Evolutionary conservation across 2,888 invertebrate species (phyloP).

Genomic region (Sinelater perroti): DNA sequence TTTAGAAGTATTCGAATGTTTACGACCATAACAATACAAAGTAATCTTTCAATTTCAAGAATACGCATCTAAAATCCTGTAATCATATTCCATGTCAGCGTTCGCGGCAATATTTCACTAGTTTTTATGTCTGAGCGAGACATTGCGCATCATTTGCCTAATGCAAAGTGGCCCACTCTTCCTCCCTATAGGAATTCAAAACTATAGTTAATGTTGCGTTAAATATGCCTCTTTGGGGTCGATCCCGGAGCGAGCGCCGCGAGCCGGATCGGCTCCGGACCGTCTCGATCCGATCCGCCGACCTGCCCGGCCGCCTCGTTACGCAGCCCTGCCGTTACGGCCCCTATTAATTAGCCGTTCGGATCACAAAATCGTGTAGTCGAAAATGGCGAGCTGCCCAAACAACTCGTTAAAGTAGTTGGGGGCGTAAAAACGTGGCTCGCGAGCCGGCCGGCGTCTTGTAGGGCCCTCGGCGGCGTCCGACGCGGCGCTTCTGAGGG

Average conservation of each 20-base stretch:
- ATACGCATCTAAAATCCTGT: constrained; percentile 55
- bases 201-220: constrained; percentile 60
- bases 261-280: too few species aligned
- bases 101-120: constrained; percentile 53
- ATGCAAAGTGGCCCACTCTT: constrained; percentile 57
- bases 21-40: constrained; percentile 54
- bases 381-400: neutral
- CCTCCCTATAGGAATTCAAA: constrained; percentile 55
- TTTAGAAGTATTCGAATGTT: constrained; percentile 35
- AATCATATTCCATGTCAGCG: constrained; percentile 56
- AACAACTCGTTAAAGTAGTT: constrained; percentile 14
- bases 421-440: neutral
- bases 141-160: constrained; percentile 59
- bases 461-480: neutral
- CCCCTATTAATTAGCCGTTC: constrained; percentile 5
- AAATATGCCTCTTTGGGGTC: constrained; percentile 50
- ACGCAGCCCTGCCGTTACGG: neutral
- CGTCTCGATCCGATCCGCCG: too few species aligned
- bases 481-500: neutral
- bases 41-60: constrained; percentile 58
- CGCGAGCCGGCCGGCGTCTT: too few species aligned
- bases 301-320: too few species aligned
- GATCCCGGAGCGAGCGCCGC: too few species aligned
- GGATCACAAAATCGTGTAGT: constrained; percentile 3
- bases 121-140: constrained; percentile 54